Base-by-base conservation (phyloP, 2,113 vertebrate genomes). In the Clarias macrocephalus region DNA sequence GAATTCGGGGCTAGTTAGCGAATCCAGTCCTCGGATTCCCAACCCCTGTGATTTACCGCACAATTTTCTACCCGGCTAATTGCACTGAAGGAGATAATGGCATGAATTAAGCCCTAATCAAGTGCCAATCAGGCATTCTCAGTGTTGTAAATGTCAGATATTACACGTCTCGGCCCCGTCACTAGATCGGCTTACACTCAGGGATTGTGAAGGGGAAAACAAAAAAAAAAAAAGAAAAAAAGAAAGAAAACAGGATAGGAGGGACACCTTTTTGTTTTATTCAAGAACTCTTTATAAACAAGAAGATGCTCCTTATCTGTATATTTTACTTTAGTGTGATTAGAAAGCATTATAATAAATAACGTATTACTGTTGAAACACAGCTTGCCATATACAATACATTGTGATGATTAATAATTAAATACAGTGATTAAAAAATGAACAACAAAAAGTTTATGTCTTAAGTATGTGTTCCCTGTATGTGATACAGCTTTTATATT, bases 71-170 rank as follows among this genome's bases (percentile, higher is more conserved):
- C 94, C 93, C 96, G 95, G 95, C 95, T 97, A 97, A 97, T 98
- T 98, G 96, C 93, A 96, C 95, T 96, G 93, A 95, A 96, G 95
- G 96, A 96, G 96, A 96, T 97, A 97, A 98, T 97, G 95, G 96
- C 95, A 96, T 91, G 94, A 96, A 97, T 96, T 95, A 96, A 96
- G 95, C 94, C 93, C 94, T 98, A 98, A 98, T 98, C 97, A 99
- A 95, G 95, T 98, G 97, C 96, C 97, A 98, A 95, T 98, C 97
- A 97, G 94, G 93, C 93, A 95, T 95, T 92, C 93, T 96, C 95
- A 93, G 96, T 95, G 94, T 94, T 91, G 93, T 94, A 94, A 97
- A 95, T 96, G 94, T 96, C 96, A 97, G 95, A 96, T 95, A 95
- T 94, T 94, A 94, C 94, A 94, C 91, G 76, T 92, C 93, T 89